Evolutionary conservation across 2,888 invertebrate species (phyloP).

Genomic region (Harpagoxenus sublaevis): DNA sequence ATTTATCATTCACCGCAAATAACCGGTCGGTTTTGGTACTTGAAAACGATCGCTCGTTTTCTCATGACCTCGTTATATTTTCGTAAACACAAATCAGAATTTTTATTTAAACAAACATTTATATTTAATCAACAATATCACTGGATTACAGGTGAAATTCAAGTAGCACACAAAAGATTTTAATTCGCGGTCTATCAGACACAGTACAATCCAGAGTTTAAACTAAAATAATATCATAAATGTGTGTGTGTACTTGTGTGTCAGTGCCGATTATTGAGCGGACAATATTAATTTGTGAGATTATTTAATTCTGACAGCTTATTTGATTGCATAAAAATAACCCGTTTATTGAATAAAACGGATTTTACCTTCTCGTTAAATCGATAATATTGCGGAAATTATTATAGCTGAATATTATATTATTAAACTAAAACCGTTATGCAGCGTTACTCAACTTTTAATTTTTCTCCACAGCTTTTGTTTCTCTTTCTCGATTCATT

Average conservation of each 20-base stretch:
- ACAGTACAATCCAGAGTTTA: neutral
- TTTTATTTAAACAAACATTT: conserved; percentile 4
- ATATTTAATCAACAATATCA: neutral
- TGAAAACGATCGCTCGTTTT: neutral
- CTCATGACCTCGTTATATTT: neutral
- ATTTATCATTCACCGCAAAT: conserved; percentile 9
- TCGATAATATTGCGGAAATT: conserved; percentile 32
- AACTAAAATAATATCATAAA: neutral
- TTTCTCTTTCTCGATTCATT: neutral
- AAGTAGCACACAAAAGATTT: neutral
- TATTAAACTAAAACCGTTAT: neutral
- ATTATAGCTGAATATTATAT: neutral
- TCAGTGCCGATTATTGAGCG: conserved; percentile 22
- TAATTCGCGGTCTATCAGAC: neutral
- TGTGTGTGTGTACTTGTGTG: neutral
- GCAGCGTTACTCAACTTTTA: neutral
- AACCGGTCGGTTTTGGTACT: neutral
- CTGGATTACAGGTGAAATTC: neutral
- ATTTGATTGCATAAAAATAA: conserved; percentile 1
- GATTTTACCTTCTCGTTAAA: neutral
- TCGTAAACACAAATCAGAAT: neutral
- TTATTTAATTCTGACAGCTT: conserved; percentile 33
- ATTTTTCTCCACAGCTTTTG: neutral
- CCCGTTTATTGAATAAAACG: conserved; percentile 11
- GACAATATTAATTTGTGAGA: conserved; percentile 43